Conservation (phyloP, 2,113 vertebrate genomes). For the Otus sunia region DNA sequence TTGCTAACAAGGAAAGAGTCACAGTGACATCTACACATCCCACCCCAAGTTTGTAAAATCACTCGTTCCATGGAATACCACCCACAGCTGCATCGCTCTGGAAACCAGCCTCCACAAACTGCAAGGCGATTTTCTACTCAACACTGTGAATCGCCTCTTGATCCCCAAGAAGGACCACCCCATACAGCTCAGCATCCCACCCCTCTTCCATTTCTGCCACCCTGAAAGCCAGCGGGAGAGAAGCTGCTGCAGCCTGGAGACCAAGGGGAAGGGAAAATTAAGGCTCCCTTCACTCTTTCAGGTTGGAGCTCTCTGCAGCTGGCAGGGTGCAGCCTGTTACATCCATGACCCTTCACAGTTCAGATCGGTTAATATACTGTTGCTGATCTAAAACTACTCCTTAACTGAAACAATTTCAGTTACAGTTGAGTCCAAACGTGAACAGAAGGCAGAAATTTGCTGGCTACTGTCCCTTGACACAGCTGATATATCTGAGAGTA, state of each 20-base stretch:
- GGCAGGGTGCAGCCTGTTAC: neutral
- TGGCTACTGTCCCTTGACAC: neutral
- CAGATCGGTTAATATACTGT: neutral
- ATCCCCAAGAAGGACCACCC: neutral
- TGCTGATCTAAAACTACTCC: neutral
- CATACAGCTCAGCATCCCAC: neutral
- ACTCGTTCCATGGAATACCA: neutral
- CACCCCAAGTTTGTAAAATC: neutral
- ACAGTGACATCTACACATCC: neutral
- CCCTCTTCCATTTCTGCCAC: neutral
- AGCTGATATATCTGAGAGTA: neutral
- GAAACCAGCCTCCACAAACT: neutral
- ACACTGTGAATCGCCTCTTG: neutral
- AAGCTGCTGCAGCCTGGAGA: neutral
- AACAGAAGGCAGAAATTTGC: neutral
- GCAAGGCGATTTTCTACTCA: neutral
- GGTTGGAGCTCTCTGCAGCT: neutral
- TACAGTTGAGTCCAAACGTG: neutral
- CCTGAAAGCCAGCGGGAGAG: neutral
- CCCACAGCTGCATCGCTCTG: neutral
- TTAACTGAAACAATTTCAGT: neutral
- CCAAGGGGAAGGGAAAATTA: neutral
- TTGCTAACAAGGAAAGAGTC: neutral
- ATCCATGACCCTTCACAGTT: neutral
- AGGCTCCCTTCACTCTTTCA: neutral